Conservation (phyloP, 2,797 vertebrate genomes). For the Otus scops region DNA sequence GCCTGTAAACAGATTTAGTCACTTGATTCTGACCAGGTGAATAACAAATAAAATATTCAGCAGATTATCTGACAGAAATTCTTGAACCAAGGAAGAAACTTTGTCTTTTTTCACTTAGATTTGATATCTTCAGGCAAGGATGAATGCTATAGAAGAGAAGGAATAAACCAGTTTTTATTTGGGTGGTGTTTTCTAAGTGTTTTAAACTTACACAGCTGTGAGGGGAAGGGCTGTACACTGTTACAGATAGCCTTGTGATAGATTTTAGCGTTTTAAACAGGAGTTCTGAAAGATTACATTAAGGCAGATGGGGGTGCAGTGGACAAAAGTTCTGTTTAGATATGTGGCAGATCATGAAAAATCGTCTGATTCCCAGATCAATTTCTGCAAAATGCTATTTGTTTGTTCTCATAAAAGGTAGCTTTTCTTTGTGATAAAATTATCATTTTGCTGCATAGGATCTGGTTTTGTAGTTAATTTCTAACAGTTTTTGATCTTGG, state of each 20-base stretch:
- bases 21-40: neutral
- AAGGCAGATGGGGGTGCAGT: neutral
- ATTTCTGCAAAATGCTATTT: neutral
- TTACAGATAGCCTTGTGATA: neutral
- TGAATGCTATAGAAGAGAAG: neutral
- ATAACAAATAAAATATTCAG: neutral
- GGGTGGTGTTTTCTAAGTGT: neutral
- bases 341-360: accelerated
- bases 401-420: neutral
- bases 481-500: neutral
- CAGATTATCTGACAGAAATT: neutral
- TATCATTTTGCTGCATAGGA: neutral
- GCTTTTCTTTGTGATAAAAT: neutral
- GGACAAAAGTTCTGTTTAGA: neutral
- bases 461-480: neutral
- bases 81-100: neutral
- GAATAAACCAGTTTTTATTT: neutral
- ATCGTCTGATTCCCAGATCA: neutral
- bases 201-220: neutral
- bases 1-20: neutral
- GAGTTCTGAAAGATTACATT: neutral
- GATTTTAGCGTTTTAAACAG: neutral
- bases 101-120: neutral
- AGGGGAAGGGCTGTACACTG: neutral
- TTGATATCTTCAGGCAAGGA: neutral